A percentile compares a stretch with the other conserved stretches of the same genome.
These are phyloP conservation scores for Machaerirhynchus nigripectus DNA, from an alignment of 2,113 vertebrate genomes.

Conservation along the genomic window DNA sequence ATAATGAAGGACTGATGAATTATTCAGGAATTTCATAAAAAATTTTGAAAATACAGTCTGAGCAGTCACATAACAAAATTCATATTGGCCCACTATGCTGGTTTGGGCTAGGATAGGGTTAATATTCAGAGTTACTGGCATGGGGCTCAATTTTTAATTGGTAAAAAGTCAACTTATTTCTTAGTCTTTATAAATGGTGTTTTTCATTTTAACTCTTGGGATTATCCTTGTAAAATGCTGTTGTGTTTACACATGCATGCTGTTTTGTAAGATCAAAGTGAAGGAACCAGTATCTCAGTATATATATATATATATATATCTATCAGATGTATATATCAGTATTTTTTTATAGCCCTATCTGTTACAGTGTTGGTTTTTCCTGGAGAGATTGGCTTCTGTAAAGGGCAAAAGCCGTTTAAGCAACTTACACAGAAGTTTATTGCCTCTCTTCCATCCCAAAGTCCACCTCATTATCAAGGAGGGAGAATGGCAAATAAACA, in stretches of 20 bases:
- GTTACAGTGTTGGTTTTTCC: background rate
- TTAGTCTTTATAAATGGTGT: background rate
- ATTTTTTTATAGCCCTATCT: background rate
- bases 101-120: background rate
- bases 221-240: background rate
- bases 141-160: background rate
- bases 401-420: background rate
- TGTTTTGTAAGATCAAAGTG: background rate
- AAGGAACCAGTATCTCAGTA: no score
- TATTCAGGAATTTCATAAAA: background rate
- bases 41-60: background rate
- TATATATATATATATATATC: no score
- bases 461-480: background rate
- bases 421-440: background rate
- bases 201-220: background rate
- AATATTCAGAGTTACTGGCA: background rate
- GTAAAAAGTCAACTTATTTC: background rate
- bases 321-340: no score
- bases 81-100: background rate
- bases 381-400: background rate
- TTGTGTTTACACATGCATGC: background rate
- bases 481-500: background rate
- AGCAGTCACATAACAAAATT: background rate
- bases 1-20: background rate
- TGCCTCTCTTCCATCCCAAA: background rate